Evolutionary conservation across 2,888 invertebrate genomes (phyloP).

Genomic region (Drosophila kambysellisi): DNA sequence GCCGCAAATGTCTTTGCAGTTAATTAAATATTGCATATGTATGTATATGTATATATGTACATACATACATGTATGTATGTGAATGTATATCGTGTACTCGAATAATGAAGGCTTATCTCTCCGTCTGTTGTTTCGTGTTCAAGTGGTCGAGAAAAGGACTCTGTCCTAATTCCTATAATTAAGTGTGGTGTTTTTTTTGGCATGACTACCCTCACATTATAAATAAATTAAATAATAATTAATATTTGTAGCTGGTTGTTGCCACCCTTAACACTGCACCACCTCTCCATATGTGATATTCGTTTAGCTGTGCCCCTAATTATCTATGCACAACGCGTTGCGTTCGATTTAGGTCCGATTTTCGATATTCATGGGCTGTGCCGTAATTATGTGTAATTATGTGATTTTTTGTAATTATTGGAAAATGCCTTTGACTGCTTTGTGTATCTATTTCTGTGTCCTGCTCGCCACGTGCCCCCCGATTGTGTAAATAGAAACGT

Average conservation of each 20-base stretch:
- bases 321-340: conserved; percentile 56
- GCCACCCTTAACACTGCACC: not conserved
- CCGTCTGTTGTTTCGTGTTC: conserved; percentile 12
- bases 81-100: conserved; percentile 27
- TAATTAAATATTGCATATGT: conserved; percentile 72
- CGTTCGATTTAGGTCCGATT: conserved; percentile 22
- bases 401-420: conserved; percentile 79
- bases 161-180: conserved; percentile 65
- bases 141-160: conserved; percentile 44
- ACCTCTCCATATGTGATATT: conserved; percentile 3
- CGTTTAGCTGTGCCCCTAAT: conserved; percentile 38
- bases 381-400: conserved; percentile 73
- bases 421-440: conserved; percentile 58
- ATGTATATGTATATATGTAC: not conserved
- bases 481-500: conserved; percentile 62
- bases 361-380: conserved; percentile 12
- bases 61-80: conserved; percentile 43
- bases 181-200: conserved; percentile 30
- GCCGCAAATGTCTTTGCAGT: conserved; percentile 78
- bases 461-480: conserved; percentile 57
- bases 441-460: conserved; percentile 19
- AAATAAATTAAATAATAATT: conserved; percentile 73
- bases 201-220: conserved; percentile 36
- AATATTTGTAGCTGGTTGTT: conserved; percentile 39
- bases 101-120: conserved; percentile 52